Percentiles rank a stretch among this genome's conserved stretches.
Conservation (phyloP, 2,113 vertebrate genomes). For the Leucopternis melanops region DNA sequence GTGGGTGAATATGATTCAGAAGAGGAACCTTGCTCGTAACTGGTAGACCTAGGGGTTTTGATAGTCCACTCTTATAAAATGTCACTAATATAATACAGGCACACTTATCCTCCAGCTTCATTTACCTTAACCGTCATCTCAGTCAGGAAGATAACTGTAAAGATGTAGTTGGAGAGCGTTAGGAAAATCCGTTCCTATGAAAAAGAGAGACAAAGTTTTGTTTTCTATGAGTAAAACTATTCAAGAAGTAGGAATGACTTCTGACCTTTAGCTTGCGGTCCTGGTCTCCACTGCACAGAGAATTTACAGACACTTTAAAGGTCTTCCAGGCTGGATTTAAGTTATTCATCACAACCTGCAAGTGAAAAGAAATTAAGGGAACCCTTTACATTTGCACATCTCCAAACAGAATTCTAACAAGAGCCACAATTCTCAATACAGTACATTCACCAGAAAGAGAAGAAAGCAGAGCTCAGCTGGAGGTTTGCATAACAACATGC, state of each 20-base stretch:
- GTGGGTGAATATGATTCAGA: no score
- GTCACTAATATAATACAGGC: no score
- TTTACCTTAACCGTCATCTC: no score
- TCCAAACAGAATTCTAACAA: slow-evolving; percentile 15
- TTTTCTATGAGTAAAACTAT: neutral
- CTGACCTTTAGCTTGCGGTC: slow-evolving; percentile 91
- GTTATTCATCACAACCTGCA: slow-evolving; percentile 96
- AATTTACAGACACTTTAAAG: slow-evolving; percentile 97
- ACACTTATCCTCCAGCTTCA: no score
- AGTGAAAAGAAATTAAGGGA: slow-evolving; percentile 25
- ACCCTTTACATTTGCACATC: neutral
- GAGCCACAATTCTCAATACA: neutral
- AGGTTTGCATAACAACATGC: neutral
- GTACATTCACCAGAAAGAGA: neutral
- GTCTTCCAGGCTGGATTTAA: slow-evolving; percentile 96
- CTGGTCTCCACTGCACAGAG: slow-evolving; percentile 93
- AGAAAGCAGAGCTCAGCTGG: neutral
- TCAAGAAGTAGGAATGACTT: neutral
- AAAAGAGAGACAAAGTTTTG: neutral
- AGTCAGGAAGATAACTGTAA: no score
- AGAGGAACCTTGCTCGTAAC: no score
- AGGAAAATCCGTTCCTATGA: no score
- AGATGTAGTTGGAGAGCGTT: no score
- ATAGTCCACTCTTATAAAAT: no score
- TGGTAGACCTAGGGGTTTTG: no score